Conservation (phyloP, 2,113 vertebrate species). For the Upupa epops region DNA sequence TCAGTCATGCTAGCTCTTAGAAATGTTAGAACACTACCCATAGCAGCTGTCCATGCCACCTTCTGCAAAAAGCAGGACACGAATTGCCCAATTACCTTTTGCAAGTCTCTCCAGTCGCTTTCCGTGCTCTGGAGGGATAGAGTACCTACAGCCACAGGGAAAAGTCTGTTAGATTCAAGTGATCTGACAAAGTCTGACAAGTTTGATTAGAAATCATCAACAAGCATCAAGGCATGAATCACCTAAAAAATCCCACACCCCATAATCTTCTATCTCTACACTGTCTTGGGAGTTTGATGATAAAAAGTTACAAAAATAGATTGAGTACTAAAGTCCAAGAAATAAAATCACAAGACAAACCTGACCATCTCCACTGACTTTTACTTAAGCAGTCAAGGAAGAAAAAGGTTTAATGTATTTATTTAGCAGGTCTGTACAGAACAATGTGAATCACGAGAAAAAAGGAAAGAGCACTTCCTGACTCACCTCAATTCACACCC, state of each 20-base stretch:
- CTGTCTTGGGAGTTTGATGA: not conserved
- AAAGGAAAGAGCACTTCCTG: not conserved
- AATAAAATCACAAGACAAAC: not conserved
- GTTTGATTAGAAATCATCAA: not conserved
- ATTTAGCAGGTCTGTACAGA: not conserved
- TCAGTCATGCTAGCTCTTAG: not conserved
- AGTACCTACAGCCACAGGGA: constrained; percentile 83
- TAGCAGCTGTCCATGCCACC: not conserved
- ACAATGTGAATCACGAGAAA: not conserved
- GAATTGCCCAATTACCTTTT: constrained; percentile 80
- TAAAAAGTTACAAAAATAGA: not conserved
- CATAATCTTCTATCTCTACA: not conserved
- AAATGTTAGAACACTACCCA: not conserved
- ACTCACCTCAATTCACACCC: not conserved
- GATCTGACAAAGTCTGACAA: not conserved
- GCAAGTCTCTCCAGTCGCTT: constrained; percentile 93
- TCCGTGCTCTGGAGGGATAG: constrained; percentile 93
- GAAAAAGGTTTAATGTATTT: not conserved
- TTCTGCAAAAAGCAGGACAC: not conserved
- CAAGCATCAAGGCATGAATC: not conserved
- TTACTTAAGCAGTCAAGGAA: not conserved
- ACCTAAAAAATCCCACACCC: too few species aligned
- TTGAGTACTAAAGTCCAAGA: not conserved
- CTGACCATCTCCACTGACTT: not conserved
- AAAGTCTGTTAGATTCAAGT: not conserved